Conservation (phyloP, 2,113 vertebrate species). For the Hemiscyllium ocellatum region DNA sequence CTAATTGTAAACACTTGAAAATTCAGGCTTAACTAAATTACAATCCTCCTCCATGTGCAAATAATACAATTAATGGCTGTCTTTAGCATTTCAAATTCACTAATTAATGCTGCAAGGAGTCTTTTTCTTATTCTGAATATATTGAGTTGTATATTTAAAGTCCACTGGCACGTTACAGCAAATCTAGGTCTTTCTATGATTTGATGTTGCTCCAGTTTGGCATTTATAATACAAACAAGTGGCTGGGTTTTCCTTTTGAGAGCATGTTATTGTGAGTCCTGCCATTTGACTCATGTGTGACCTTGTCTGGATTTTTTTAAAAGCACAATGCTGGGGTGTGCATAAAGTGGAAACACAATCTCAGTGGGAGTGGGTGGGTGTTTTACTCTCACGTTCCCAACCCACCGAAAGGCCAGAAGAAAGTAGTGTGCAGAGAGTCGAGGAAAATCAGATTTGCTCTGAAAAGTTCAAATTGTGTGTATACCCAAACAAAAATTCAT, state of each 20-base stretch:
- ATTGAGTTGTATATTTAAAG: background rate
- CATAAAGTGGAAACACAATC: background rate
- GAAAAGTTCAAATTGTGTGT: background rate
- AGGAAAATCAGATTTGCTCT: background rate
- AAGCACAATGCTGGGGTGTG: too few relatives aligned
- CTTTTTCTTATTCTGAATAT: background rate
- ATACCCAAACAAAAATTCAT: background rate
- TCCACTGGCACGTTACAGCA: background rate
- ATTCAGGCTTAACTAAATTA: background rate
- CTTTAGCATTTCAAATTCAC: background rate
- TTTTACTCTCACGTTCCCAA: background rate
- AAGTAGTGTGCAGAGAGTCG: too few relatives aligned
- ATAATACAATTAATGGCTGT: background rate
- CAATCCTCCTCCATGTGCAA: background rate
- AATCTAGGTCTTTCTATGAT: background rate
- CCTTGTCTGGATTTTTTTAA: background rate
- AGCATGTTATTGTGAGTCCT: background rate
- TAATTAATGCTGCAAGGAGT: background rate
- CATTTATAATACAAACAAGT: background rate
- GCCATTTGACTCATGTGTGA: background rate
- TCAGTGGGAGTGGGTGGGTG: background rate
- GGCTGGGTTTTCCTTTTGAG: background rate
- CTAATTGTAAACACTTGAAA: background rate
- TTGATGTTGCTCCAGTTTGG: background rate
- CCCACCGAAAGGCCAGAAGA: background rate